Evolutionary conservation across 2,797 vertebrate genomes (phyloP).

Genomic region (Champsocephalus gunnari): DNA sequence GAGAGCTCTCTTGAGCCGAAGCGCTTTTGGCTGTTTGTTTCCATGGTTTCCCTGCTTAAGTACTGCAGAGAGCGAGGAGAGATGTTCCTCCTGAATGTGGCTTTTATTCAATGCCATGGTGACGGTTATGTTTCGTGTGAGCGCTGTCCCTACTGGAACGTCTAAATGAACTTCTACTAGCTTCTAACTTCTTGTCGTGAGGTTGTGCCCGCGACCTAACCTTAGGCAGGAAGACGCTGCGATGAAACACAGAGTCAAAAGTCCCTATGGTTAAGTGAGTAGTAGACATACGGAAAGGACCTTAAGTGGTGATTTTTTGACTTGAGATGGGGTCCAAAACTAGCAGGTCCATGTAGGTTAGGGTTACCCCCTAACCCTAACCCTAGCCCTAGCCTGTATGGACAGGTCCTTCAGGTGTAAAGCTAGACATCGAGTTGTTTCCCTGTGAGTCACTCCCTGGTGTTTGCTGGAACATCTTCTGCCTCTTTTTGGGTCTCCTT

Average conservation of each 20-base stretch:
- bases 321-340: too few species aligned
- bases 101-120: conserved; percentile 25
- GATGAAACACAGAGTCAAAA: too few species aligned
- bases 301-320: too few species aligned
- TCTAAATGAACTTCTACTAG: too few species aligned
- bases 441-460: neutral
- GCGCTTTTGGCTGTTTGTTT: conserved; percentile 56
- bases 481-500: neutral
- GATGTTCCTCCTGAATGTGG: conserved; percentile 18
- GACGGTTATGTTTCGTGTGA: conserved; percentile 6
- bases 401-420: neutral
- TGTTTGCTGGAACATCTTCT: neutral
- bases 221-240: too few species aligned
- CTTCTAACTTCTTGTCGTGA: too few species aligned
- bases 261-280: too few species aligned
- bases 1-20: conserved; percentile 50
- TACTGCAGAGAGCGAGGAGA: neutral
- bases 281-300: too few species aligned
- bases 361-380: too few species aligned
- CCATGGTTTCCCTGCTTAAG: conserved; percentile 63
- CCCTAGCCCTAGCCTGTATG: too few species aligned
- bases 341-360: too few species aligned
- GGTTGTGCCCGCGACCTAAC: too few species aligned
- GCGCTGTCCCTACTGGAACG: neutral
- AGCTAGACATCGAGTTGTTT: neutral